These are phyloP conservation scores for Drosophila carrolli DNA, from an alignment of 1,140 invertebrate species.

Conservation along the genomic window DNA sequence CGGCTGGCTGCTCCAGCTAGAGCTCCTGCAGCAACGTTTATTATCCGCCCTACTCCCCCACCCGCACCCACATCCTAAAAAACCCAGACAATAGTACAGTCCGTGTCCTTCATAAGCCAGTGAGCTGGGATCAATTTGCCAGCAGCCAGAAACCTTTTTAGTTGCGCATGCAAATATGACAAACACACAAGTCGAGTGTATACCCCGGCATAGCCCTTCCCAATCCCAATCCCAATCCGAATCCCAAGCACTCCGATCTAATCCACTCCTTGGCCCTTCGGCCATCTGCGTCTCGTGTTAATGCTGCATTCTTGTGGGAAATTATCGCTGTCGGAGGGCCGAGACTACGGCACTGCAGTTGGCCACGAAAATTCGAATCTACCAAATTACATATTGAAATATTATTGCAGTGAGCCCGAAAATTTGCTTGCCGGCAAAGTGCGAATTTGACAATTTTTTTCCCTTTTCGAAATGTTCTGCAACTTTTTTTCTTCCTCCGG, in stretches of 20 bases:
- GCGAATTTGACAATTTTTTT: constrained; percentile 76
- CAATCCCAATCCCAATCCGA: constrained; percentile 8
- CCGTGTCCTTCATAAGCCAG: constrained; percentile 78
- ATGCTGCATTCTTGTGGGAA: constrained; percentile 80
- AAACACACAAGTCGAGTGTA: constrained; percentile 55
- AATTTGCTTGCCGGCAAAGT: constrained; percentile 57
- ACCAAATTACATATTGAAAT: constrained; percentile 83
- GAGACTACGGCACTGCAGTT: constrained; percentile 40
- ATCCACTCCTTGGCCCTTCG: constrained; percentile 56
- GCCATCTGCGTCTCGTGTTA: constrained; percentile 76
- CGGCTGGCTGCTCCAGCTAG: constrained; percentile 33
- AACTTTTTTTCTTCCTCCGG: constrained; percentile 27
- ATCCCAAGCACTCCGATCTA: constrained; percentile 45
- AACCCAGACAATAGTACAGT: constrained; percentile 41
- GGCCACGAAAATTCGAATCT: constrained; percentile 68
- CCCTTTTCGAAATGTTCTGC: constrained; percentile 5
- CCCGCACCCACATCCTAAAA: background rate
- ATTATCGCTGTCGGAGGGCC: constrained; percentile 65
- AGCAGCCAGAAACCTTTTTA: constrained; percentile 80
- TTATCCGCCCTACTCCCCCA: constrained; percentile 37
- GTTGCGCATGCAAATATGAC: constrained; percentile 80
- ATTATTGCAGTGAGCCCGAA: constrained; percentile 77
- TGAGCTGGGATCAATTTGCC: constrained; percentile 81
- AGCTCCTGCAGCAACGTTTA: constrained; percentile 55
- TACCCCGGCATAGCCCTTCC: background rate